Conservation (phyloP, 2,113 vertebrate species). For the Calidris pygmaea region DNA sequence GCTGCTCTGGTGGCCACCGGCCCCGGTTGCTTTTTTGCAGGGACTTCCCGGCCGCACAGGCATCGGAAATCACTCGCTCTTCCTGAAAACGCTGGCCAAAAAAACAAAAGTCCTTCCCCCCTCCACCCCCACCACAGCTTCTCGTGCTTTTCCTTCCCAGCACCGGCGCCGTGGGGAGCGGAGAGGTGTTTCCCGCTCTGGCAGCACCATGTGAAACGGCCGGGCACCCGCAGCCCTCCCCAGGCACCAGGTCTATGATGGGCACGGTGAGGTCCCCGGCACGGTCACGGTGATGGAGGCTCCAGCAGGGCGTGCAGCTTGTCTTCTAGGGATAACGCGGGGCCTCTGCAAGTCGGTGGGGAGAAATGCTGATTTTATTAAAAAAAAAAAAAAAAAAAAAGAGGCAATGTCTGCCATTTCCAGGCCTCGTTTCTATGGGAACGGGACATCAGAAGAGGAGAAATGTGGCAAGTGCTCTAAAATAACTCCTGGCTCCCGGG, state of each 20-base stretch:
- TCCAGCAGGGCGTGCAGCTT: neutral
- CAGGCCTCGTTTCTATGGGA: conserved; percentile 63
- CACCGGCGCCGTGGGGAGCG: rapidly evolving
- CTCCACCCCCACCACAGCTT: neutral
- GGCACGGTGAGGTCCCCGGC: rapidly evolving
- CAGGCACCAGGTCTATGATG: neutral
- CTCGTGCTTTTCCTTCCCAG: neutral
- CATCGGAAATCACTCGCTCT: rapidly evolving
- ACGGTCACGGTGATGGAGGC: rapidly evolving
- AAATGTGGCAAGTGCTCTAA: neutral
- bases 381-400: neutral
- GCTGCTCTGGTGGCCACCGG: neutral
- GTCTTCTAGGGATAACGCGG: neutral
- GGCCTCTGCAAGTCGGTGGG: neutral
- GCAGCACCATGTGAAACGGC: rapidly evolving
- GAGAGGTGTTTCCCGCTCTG: neutral
- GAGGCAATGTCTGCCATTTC: conserved; percentile 19
- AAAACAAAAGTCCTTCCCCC: neutral
- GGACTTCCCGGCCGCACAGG: rapidly evolving
- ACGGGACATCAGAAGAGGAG: conserved; percentile 42
- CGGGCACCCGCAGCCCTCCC: rapidly evolving
- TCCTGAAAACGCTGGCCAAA: neutral
- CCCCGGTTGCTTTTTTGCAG: neutral
- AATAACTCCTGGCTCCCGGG: neutral
- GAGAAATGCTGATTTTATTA: neutral